Evolutionary conservation across 2,888 invertebrate genomes (phyloP).

Genomic region (Morinoia aosen): DNA sequence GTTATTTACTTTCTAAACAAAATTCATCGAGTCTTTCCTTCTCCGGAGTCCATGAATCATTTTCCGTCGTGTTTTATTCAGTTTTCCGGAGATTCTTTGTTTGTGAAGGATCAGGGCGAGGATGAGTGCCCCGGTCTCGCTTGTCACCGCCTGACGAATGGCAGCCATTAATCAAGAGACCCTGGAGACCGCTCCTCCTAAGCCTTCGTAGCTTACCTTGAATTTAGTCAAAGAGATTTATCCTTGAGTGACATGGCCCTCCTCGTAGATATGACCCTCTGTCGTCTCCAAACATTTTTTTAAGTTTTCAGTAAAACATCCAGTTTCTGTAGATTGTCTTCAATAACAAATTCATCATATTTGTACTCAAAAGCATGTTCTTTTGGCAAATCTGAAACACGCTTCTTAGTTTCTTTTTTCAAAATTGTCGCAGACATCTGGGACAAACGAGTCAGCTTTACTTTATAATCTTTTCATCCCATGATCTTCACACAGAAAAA

Average conservation of each 20-base stretch:
- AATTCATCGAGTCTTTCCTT: neutral
- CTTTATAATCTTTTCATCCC: too few species aligned
- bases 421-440: too few species aligned
- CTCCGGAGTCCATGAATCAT: neutral
- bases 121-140: conserved; percentile 33
- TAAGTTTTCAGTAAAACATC: too few species aligned
- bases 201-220: neutral
- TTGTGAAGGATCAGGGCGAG: neutral
- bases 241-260: neutral
- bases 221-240: neutral
- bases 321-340: too few species aligned
- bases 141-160: conserved; percentile 23
- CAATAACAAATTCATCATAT: too few species aligned
- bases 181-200: neutral
- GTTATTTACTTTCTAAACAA: neutral
- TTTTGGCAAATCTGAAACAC: too few species aligned
- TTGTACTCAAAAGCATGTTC: too few species aligned
- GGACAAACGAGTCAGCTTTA: too few species aligned
- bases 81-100: neutral
- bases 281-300: too few species aligned
- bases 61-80: neutral
- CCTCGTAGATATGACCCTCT: neutral
- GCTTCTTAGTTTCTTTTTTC: too few species aligned
- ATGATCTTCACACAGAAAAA: too few species aligned
- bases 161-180: conserved; percentile 23